Evolutionary conservation across 1,140 invertebrate species (phyloP).

Genomic region (Drosophila busckii): DNA sequence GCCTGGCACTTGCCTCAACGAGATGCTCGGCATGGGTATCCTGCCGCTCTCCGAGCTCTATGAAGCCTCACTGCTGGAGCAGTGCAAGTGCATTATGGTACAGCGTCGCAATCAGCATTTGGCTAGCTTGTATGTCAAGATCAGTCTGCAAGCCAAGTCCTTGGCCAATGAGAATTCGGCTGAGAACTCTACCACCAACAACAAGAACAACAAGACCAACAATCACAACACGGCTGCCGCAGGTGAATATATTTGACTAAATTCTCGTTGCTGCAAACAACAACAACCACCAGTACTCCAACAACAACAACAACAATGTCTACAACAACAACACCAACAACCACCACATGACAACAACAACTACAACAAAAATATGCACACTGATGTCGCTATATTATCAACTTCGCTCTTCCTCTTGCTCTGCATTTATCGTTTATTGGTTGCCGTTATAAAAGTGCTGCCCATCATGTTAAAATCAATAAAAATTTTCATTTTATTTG

Average conservation of each 20-base stretch:
- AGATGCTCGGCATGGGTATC: slow-evolving; percentile 67
- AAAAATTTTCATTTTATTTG: slow-evolving; percentile 57
- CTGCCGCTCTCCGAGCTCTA: slow-evolving; percentile 61
- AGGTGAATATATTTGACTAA: slow-evolving; percentile 75
- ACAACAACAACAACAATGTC: slow-evolving; percentile 21
- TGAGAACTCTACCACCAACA: slow-evolving; percentile 12
- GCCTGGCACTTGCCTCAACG: slow-evolving; percentile 71
- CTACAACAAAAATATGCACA: slow-evolving; percentile 24
- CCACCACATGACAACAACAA: slow-evolving; percentile 17
- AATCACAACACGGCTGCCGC: slow-evolving; percentile 41
- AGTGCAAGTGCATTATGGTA: slow-evolving; percentile 67
- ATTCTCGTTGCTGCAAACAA: slow-evolving; percentile 45
- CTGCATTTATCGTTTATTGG: slow-evolving; percentile 26
- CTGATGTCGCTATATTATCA: slow-evolving; percentile 6
- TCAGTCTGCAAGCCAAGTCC: slow-evolving; percentile 43
- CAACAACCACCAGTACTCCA: slow-evolving; percentile 34
- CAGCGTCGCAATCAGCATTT: slow-evolving; percentile 56
- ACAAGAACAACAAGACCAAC: slow-evolving; percentile 22
- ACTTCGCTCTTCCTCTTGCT: neutral
- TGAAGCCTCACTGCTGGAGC: slow-evolving; percentile 61
- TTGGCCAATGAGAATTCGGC: slow-evolving; percentile 9
- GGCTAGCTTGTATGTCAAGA: slow-evolving; percentile 68
- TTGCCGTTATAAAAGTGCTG: slow-evolving; percentile 49
- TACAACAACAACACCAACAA: slow-evolving; percentile 12
- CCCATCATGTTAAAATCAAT: slow-evolving; percentile 46